Evolutionary conservation across 1,140 invertebrate species (phyloP).

Genomic region (Drosophila pruinosa): DNA sequence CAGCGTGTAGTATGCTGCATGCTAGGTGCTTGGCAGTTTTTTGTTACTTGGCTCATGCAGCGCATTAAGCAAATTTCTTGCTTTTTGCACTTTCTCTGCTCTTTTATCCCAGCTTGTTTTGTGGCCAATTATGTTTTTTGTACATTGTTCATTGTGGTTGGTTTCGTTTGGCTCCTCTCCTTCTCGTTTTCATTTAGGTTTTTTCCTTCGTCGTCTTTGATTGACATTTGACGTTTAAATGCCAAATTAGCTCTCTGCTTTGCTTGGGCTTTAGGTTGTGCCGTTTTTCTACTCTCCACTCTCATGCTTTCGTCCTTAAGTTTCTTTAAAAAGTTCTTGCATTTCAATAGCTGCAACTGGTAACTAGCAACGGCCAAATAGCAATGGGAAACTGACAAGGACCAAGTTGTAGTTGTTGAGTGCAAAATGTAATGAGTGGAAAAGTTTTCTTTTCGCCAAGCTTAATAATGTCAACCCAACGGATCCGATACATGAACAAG

Average conservation of each 20-base stretch:
- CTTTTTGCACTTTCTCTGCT: conserved; percentile 42
- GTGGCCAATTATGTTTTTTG: conserved; percentile 73
- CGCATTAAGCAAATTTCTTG: conserved; percentile 72
- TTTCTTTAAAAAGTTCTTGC: conserved; percentile 31
- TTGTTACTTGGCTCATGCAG: conserved; percentile 18
- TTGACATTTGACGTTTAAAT: conserved; percentile 80
- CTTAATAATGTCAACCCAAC: conserved; percentile 15
- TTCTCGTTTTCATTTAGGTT: conserved; percentile 18
- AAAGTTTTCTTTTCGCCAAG: conserved; percentile 36
- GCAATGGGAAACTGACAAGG: no score
- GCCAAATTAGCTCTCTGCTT: conserved; percentile 69
- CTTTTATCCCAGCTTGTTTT: conserved; percentile 58
- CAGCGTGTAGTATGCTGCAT: background rate
- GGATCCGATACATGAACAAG: background rate
- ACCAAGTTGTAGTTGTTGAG: conserved; percentile 47
- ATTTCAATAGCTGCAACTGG: conserved; percentile 23
- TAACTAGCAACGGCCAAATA: conserved; percentile 40
- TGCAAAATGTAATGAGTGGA: conserved; percentile 62
- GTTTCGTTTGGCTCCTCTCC: conserved; percentile 6
- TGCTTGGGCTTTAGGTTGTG: conserved; percentile 31
- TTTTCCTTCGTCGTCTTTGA: conserved; percentile 43
- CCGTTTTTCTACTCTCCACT: conserved; percentile 5
- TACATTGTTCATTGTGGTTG: conserved; percentile 13
- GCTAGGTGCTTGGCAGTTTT: background rate
- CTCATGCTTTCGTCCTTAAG: conserved; percentile 33